phyloP scores from a whole-genome alignment of 1,140 invertebrate species.

The Listronotus bonariensis region DNA sequence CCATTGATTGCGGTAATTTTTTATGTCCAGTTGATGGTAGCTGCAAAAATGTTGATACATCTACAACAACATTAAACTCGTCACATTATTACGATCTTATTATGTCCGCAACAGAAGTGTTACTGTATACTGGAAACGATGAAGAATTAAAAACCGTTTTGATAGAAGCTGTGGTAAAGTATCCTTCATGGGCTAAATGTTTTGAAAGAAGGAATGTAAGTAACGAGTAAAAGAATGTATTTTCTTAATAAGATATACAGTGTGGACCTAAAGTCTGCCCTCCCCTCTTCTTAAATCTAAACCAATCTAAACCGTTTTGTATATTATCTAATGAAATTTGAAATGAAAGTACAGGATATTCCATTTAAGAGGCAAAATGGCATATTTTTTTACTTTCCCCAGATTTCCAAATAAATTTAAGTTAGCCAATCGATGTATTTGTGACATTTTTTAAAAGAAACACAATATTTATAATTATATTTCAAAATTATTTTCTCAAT shows the following conservation, averaged over 20 bases:
- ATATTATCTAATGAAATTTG: too few relatives aligned
- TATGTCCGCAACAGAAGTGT: constrained; percentile 55
- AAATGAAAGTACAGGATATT: too few relatives aligned
- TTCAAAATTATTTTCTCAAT: too few relatives aligned
- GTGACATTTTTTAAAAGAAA: too few relatives aligned
- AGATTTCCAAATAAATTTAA: too few relatives aligned
- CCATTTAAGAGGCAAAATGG: too few relatives aligned
- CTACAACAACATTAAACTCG: constrained; percentile 53
- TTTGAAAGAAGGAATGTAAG: constrained; percentile 72
- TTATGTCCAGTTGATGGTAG: constrained; percentile 63
- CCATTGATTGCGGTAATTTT: constrained; percentile 64
- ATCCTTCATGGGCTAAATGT: constrained; percentile 66
- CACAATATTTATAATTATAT: too few relatives aligned
- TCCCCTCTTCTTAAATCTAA: neutral
- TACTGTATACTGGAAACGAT: constrained; percentile 64
- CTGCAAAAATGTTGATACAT: constrained; percentile 44
- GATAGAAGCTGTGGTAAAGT: constrained; percentile 63
- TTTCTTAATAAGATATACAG: too few relatives aligned
- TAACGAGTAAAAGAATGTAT: too few relatives aligned
- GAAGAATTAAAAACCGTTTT: constrained; percentile 65
- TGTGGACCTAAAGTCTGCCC: too few relatives aligned
- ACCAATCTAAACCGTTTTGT: neutral
- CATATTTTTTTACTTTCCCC: too few relatives aligned
- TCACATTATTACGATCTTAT: constrained; percentile 54
- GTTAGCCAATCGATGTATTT: too few relatives aligned